Evolutionary conservation across 2,888 invertebrate species (phyloP), one percentile per base, ranked within the genome.

Genomic region (Machimus rusticus): DNA sequence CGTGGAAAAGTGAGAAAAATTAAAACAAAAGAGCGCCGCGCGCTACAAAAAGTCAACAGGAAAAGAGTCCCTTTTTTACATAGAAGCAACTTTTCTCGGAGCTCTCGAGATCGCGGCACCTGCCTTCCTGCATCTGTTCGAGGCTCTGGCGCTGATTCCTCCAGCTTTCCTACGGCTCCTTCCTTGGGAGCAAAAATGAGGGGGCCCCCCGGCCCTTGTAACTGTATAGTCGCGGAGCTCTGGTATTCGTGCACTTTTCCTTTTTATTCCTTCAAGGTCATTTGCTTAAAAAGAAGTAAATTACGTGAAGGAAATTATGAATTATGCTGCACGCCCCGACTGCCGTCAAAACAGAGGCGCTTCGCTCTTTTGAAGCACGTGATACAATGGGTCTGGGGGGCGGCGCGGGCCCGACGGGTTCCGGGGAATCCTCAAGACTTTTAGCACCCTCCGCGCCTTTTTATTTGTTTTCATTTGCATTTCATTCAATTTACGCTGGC

Each of bases 291-390:
- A 78, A 57, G 78, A 78, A 86, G 78, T 78, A 86, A 78, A 79
- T 86, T 79, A 86, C 86, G 78, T 79, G 78, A 86, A 86, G 86
- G 66, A 86, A 78, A 79, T 86, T 86, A 86, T 86, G 86, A 86
- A 86, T 86, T 86, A 79, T 86, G 85, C 74, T 85, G 85, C 85
- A 85, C 31, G 85, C 74, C 85, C 57, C 55, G 37, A 57, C 82
- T 82, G 82, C 82, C 82, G 82, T 82, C 82, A 82, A 82, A 82
- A 82, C 82, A 82, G 82, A 82, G 57, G 57, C 37, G 55, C 57
- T 34, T 16, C 19, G 55, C 57, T 34, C 23, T 39, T 28, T 66
- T 39, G 57, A 57, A 82, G 82, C 82, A 82, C 82, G 82, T 82
- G 82, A 66, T 66, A 82, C 57, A 82, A 82, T 82, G 19, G 78